Evolutionary conservation across 2,113 vertebrate species (phyloP).

Genomic region (Vireo altiloquus): DNA sequence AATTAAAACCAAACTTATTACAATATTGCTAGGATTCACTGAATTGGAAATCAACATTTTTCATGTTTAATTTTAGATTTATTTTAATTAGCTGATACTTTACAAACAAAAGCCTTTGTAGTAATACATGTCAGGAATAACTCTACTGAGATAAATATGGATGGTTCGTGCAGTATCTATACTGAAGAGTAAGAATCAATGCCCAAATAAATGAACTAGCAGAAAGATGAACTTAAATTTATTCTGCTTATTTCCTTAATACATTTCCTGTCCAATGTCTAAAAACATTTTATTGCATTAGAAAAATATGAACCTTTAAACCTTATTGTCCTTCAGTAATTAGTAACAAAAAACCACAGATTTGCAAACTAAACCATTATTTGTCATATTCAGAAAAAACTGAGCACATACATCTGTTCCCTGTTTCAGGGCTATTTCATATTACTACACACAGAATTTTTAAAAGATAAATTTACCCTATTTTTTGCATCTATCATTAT

Average conservation of each 20-base stretch:
- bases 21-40: slow-evolving; percentile 57
- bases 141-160: not conserved
- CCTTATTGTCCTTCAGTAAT: slow-evolving; percentile 4
- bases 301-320: slow-evolving; percentile 41
- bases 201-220: slow-evolving; percentile 2
- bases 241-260: slow-evolving; percentile 30
- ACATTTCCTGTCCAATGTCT: slow-evolving; percentile 22
- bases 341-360: slow-evolving; percentile 15
- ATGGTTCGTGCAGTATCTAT: not conserved
- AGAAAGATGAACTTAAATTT: not conserved
- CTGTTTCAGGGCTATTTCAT: slow-evolving; percentile 48
- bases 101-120: slow-evolving; percentile 34
- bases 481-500: not conserved
- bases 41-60: slow-evolving; percentile 70
- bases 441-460: slow-evolving; percentile 4
- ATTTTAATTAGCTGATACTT: slow-evolving; percentile 68
- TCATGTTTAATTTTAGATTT: slow-evolving; percentile 68
- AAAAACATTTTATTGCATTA: slow-evolving; percentile 9
- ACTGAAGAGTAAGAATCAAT: not conserved
- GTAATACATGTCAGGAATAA: slow-evolving; percentile 6
- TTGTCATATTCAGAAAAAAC: slow-evolving; percentile 30
- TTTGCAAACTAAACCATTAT: slow-evolving; percentile 39
- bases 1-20: slow-evolving; percentile 73
- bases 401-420: slow-evolving; percentile 4
- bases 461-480: not conserved